Base-by-base conservation (phyloP, 2,797 vertebrate species). In the Hippopotamyrus pictus region DNA sequence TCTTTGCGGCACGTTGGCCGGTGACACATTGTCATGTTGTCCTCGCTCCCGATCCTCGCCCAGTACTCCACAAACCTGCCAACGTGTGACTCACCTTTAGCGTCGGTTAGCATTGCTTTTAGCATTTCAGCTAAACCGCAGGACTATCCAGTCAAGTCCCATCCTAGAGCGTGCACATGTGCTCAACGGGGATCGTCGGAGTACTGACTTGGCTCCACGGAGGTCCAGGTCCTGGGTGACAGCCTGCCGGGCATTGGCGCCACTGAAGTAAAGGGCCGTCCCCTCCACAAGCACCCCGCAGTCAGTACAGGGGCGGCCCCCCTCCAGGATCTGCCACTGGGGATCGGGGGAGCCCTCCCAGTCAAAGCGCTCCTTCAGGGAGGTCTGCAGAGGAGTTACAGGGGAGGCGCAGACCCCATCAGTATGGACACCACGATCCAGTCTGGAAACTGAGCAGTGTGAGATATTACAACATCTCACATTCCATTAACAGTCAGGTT, bases 21-120 rank as follows among this genome's bases (percentile, higher is more conserved):
- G 93, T 98, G 98, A 83, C 99, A 99, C 82, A 97, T 96, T 82
- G 98, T 99, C 96, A 98, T 97, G 92, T 99, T 99, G 90, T 97
- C 98, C 91, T 99, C 97, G 93, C 98, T 99, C 89, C 98, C 98
- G 82, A 99, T 99, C 92, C 97, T 97, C 8, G 98, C 98, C 98
- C 99, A 99, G 94, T 99, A 99, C 88, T 99, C 98, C 86, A 99
- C 97, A 96, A 99, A 99, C 93, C 99, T 99, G 90, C 90, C 84
- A 79, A 50, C 3, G 6, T 5, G 9, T 9, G 29, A 44, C 48
- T 86, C 5, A 57, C 25, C 29, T 19, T 86, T 57, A 84, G 79
- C 79, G 3, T 46, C 79, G 2, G 4, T 86, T 86, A 83, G 79
- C 79, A 0, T 2, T 11, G 54, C 8, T 59, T 73, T 73, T 73